phyloP scores from a whole-genome alignment of 2,888 invertebrate species.

The Andrena minutula region DNA sequence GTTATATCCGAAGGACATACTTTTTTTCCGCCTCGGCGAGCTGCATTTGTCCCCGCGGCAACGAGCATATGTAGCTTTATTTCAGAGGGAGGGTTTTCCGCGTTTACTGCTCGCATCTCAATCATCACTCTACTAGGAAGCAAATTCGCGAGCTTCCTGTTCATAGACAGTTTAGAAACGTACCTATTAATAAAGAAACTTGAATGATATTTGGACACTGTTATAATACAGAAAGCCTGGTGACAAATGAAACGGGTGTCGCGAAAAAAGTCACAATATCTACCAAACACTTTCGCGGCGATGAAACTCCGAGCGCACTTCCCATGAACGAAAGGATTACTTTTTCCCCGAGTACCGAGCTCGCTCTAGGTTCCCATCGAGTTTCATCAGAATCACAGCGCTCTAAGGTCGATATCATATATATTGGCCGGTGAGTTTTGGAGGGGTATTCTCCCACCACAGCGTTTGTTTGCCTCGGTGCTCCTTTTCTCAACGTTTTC shows the following conservation, averaged over 20 bases:
- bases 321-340: not conserved
- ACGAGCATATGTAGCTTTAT: not conserved
- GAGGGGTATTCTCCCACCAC: too few relatives aligned
- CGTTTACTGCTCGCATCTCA: slow-evolving; percentile 1
- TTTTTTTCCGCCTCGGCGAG: not conserved
- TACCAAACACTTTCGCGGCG: not conserved
- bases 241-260: not conserved
- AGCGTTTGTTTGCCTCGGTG: too few relatives aligned
- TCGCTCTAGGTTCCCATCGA: not conserved
- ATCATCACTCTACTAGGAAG: not conserved
- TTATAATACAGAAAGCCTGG: too few relatives aligned
- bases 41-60: not conserved
- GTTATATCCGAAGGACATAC: slow-evolving; percentile 14
- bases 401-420: too few relatives aligned
- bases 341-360: not conserved
- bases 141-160: not conserved
- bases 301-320: not conserved
- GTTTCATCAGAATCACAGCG: not conserved
- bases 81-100: not conserved
- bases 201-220: too few relatives aligned
- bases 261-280: not conserved
- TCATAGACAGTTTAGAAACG: not conserved
- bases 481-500: too few relatives aligned
- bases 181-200: not conserved
- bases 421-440: too few relatives aligned